Evolutionary conservation across 2,888 invertebrate genomes (phyloP).

Genomic region (Pyrrhia umbra): DNA sequence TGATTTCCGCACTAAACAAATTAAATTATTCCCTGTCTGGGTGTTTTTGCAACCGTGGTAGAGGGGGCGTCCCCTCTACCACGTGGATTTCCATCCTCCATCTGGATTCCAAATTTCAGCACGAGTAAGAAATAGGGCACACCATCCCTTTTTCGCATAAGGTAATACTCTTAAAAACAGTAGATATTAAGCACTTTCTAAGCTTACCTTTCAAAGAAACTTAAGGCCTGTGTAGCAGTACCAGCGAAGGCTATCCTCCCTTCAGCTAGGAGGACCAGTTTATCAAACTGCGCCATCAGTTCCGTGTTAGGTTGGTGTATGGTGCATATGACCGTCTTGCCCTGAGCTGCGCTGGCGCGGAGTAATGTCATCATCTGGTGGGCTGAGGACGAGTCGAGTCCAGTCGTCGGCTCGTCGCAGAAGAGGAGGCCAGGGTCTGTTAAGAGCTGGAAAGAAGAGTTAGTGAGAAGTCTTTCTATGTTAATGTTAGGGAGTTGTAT

Average conservation of each 20-base stretch:
- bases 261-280: constrained; percentile 94
- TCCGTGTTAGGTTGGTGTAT: constrained; percentile 98
- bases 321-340: constrained; percentile 97
- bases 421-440: constrained; percentile 98
- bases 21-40: too few species aligned
- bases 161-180: too few species aligned
- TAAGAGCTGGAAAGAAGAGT: constrained; percentile 90
- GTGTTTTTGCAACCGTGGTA: too few species aligned
- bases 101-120: too few species aligned
- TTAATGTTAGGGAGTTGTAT: background rate
- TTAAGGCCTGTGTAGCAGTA: constrained; percentile 86
- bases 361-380: constrained; percentile 94
- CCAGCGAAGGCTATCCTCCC: constrained; percentile 97
- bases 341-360: constrained; percentile 92
- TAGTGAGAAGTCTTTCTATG: background rate
- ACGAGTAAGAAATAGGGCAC: too few species aligned
- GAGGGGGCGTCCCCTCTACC: too few species aligned
- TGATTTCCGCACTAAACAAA: too few species aligned
- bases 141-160: too few species aligned
- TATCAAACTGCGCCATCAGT: constrained; percentile 95
- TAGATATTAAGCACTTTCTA: background rate
- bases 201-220: constrained; percentile 91
- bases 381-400: constrained; percentile 97
- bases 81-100: too few species aligned
- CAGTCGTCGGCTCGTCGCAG: constrained; percentile 99